These are phyloP conservation scores for Dicrurus megarhynchus DNA, from an alignment of 2,113 vertebrate species.

Conservation along the genomic window DNA sequence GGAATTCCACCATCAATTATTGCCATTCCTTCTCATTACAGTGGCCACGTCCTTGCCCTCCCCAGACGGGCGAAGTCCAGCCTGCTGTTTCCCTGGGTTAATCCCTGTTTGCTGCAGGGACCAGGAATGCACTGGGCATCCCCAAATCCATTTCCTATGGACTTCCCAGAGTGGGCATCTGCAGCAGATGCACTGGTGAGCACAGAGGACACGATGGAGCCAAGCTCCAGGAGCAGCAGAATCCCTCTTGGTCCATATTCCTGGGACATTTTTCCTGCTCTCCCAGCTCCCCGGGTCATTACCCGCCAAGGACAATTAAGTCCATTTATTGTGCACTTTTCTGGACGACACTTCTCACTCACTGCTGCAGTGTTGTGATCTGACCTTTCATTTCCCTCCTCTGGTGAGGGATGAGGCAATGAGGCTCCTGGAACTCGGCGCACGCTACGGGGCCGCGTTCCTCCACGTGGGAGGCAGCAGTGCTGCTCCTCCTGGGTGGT, in stretches of 20 bases:
- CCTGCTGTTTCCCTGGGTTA: not conserved
- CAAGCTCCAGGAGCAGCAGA: not conserved
- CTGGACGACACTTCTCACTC: not conserved
- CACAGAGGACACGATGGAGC: not conserved
- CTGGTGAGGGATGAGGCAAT: not conserved
- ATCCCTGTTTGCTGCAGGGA: not conserved
- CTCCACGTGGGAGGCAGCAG: not conserved
- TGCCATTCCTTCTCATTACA: not conserved
- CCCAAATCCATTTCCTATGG: not conserved
- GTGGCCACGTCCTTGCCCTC: fast-evolving
- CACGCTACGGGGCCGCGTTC: not conserved
- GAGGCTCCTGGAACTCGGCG: not conserved
- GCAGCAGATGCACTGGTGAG: not conserved
- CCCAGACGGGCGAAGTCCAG: not conserved
- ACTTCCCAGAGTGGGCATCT: not conserved
- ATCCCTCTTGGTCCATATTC: not conserved
- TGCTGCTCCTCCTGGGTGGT: not conserved
- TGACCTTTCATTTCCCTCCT: not conserved
- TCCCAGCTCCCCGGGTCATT: not conserved
- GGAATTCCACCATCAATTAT: not conserved
- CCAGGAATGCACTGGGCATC: not conserved
- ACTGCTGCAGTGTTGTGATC: not conserved
- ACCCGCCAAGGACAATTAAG: not conserved
- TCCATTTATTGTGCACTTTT: not conserved
- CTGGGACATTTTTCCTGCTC: not conserved